Evolutionary conservation across 2,888 invertebrate species (phyloP).

Genomic region (Mantis religiosa): DNA sequence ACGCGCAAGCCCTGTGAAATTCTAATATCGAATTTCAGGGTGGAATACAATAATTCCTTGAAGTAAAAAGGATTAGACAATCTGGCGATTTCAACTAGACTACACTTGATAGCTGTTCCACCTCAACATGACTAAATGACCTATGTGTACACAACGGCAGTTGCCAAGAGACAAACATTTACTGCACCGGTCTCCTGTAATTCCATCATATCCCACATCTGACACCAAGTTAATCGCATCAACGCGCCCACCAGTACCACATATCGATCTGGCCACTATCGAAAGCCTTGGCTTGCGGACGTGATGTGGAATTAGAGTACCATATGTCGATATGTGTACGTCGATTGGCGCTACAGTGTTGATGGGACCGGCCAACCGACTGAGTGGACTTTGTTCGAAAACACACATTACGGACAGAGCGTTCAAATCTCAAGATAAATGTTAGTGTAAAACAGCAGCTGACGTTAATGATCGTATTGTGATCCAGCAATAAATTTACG

Average conservation of each 20-base stretch:
- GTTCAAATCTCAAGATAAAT: too few relatives aligned
- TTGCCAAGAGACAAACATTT: neutral
- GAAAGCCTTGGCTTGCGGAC: neutral
- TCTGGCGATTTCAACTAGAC: too few relatives aligned
- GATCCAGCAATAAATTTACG: too few relatives aligned
- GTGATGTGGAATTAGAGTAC: neutral
- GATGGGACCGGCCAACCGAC: neutral
- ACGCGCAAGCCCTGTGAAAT: too few relatives aligned
- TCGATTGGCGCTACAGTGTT: neutral
- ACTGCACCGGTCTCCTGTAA: neutral
- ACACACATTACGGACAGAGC: too few relatives aligned
- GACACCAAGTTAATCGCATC: neutral
- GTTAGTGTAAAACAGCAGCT: too few relatives aligned
- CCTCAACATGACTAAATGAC: neutral
- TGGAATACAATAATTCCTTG: too few relatives aligned
- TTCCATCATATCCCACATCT: neutral
- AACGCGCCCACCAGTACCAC: neutral
- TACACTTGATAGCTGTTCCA: too few relatives aligned
- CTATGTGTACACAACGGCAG: neutral
- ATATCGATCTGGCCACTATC: neutral
- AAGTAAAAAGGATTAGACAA: too few relatives aligned
- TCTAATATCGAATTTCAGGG: too few relatives aligned
- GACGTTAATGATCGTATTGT: too few relatives aligned
- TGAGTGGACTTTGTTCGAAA: neutral
- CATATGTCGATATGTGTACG: neutral